These are phyloP conservation scores for Zaprionus taronus DNA, from an alignment of 1,140 invertebrate genomes.

Conservation along the genomic window DNA sequence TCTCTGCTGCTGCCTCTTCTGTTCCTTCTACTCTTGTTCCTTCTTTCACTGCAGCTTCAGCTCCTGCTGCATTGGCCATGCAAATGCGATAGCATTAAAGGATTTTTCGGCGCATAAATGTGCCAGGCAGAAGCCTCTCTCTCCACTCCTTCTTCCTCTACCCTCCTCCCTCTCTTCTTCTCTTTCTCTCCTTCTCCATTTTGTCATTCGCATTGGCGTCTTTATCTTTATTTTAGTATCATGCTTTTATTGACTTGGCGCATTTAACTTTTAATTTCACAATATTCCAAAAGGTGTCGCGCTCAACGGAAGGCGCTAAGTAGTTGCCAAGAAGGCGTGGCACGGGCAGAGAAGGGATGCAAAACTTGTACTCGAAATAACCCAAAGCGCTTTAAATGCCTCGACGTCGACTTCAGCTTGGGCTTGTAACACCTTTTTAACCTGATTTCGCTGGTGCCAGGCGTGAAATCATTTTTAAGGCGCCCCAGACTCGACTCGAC, in stretches of 20 bases:
- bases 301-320: conserved; percentile 20
- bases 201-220: conserved; percentile 31
- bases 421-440: conserved; percentile 69
- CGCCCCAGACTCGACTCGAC: background rate
- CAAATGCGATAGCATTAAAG: conserved; percentile 71
- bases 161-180: background rate
- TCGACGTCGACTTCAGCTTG: conserved; percentile 1
- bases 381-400: conserved; percentile 53
- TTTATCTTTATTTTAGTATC: conserved; percentile 62
- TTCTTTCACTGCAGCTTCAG: background rate
- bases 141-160: background rate
- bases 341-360: background rate
- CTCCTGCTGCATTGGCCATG: conserved; percentile 28
- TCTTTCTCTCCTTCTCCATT: background rate
- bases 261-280: conserved; percentile 80
- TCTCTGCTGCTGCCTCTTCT: background rate
- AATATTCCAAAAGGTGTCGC: conserved; percentile 41
- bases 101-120: conserved; percentile 62
- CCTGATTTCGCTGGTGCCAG: conserved; percentile 66
- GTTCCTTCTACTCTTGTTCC: conserved; percentile 21
- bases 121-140: conserved; percentile 9
- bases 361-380: conserved; percentile 55
- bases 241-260: conserved; percentile 73
- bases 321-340: background rate
- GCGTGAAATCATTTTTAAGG: conserved; percentile 75